Evolutionary conservation across 2,113 vertebrate genomes (phyloP).

Genomic region (Daphoenositta chrysoptera): DNA sequence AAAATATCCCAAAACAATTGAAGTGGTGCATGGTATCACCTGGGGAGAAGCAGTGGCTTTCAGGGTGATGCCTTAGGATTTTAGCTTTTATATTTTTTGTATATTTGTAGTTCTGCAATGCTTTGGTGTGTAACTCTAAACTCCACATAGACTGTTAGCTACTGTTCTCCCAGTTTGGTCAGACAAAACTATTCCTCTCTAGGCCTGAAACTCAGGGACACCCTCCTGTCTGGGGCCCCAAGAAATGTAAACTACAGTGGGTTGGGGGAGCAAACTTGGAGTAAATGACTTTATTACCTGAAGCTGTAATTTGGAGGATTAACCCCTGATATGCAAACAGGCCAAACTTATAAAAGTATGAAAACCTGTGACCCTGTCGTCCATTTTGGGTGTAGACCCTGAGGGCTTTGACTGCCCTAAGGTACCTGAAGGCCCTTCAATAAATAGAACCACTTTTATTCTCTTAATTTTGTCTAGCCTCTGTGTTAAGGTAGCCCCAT

Average conservation of each 20-base stretch:
- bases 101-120: background rate
- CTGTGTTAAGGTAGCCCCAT: background rate
- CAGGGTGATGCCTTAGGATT: background rate
- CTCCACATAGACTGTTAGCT: background rate
- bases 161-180: background rate
- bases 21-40: rapidly evolving
- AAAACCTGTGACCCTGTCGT: rapidly evolving
- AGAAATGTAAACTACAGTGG: background rate
- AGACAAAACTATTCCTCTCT: background rate
- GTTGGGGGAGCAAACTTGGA: background rate
- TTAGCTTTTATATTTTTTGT: background rate
- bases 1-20: background rate
- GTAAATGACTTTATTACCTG: background rate
- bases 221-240: background rate
- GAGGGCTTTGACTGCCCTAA: background rate
- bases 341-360: background rate
- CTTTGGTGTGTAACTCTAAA: background rate
- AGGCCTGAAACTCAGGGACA: background rate
- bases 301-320: background rate
- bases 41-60: rapidly evolving
- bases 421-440: background rate
- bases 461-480: background rate
- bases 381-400: background rate
- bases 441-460: rapidly evolving
- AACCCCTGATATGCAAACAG: background rate